Conservation (phyloP, 2,797 vertebrate genomes). For the Aythya fuligula region DNA sequence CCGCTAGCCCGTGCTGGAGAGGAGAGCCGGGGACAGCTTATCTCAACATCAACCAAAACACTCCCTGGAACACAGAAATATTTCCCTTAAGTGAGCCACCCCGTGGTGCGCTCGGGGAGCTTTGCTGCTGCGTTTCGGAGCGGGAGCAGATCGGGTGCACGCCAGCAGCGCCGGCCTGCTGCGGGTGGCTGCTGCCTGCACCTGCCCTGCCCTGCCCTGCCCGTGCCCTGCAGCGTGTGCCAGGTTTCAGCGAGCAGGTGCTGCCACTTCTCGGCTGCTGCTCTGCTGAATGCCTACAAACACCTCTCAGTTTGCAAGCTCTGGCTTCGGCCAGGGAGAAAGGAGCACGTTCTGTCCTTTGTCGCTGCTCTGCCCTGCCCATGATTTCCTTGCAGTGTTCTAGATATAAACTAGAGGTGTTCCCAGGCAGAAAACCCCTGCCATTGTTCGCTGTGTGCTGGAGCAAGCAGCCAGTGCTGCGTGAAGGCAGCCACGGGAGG, state of each 20-base stretch:
- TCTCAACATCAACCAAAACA: not conserved
- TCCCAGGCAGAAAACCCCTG: not conserved
- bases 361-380: not conserved
- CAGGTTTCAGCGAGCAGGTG: not conserved
- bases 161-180: not conserved
- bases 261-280: not conserved
- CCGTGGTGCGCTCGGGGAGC: fast-evolving
- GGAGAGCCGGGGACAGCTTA: not conserved
- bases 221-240: not conserved
- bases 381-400: not conserved
- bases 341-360: not conserved
- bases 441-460: fast-evolving
- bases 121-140: not conserved
- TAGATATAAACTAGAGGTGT: not conserved
- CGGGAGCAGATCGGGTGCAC: not conserved
- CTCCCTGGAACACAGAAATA: not conserved
- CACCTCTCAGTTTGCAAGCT: not conserved
- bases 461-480: not conserved
- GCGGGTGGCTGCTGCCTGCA: not conserved
- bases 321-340: not conserved
- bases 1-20: not conserved
- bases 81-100: not conserved
- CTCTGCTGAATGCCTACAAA: not conserved
- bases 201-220: not conserved
- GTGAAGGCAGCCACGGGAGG: not conserved